phyloP scores from a whole-genome alignment of 2,888 invertebrate genomes.

The Papilio protenor region DNA sequence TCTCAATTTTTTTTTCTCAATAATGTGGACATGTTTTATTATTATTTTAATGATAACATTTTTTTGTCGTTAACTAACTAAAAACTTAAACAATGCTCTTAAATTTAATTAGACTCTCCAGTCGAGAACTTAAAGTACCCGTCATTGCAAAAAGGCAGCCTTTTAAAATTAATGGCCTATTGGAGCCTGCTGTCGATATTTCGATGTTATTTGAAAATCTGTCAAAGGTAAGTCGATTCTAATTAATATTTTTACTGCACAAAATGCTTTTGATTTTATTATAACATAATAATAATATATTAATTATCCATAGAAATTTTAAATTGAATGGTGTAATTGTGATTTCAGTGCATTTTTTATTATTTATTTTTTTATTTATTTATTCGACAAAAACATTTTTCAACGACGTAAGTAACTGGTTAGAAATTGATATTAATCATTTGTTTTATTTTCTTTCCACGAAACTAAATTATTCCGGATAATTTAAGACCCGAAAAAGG shows the following conservation, averaged over 20 bases:
- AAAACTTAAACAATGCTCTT: background rate
- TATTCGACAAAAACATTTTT: too few relatives aligned
- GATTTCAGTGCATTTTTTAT: background rate
- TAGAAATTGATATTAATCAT: background rate
- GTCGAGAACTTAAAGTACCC: background rate
- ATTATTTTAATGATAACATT: background rate
- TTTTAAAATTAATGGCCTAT: slow-evolving; percentile 19
- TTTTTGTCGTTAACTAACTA: background rate
- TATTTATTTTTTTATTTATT: too few relatives aligned
- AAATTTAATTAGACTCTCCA: background rate
- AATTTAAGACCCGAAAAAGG: slow-evolving; percentile 5
- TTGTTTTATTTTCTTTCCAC: background rate
- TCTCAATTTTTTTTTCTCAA: too few relatives aligned
- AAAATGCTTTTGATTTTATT: background rate
- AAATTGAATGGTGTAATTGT: too few relatives aligned
- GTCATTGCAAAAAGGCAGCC: background rate
- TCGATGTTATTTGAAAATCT: background rate
- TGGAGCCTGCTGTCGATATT: background rate
- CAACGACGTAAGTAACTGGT: background rate
- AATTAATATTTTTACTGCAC: background rate
- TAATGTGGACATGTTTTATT: background rate
- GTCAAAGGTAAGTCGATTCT: background rate
- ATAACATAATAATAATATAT: background rate
- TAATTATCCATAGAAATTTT: too few relatives aligned
- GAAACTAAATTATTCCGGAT: background rate